A percentile compares a stretch with the other conserved stretches of the same genome.
phyloP scores from a whole-genome alignment of 2,797 vertebrate genomes.

The Pygocentrus nattereri region DNA sequence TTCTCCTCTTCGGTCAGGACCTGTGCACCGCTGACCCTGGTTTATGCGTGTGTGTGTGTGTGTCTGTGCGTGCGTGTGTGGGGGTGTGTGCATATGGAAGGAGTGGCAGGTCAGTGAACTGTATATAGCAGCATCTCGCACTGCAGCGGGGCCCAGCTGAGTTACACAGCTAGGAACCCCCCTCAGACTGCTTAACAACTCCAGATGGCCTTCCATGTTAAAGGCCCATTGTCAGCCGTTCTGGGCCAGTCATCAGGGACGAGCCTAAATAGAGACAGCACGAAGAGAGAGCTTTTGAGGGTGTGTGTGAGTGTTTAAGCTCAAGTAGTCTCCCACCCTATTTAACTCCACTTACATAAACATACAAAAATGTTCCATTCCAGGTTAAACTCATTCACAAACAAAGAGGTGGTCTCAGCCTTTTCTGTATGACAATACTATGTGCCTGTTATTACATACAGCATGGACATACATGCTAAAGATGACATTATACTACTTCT shows the following conservation, averaged over 20 bases:
- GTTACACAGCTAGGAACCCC: constrained; percentile 61
- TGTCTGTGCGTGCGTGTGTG: constrained; percentile 26
- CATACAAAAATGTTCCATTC: constrained; percentile 37
- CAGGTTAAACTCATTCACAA: constrained; percentile 46
- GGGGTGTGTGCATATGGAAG: constrained; percentile 55
- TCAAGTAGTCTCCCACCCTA: constrained; percentile 17
- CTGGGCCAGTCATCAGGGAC: constrained; percentile 33
- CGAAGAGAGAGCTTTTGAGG: constrained; percentile 23
- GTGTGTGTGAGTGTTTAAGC: constrained; percentile 26
- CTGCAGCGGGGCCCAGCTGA: constrained; percentile 72
- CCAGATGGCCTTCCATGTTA: constrained; percentile 73
- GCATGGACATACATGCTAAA: background rate
- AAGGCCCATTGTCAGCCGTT: constrained; percentile 57
- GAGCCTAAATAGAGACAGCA: constrained; percentile 43
- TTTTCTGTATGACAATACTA: background rate
- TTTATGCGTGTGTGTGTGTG: constrained; percentile 1
- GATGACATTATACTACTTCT: background rate
- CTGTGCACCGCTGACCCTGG: constrained; percentile 30
- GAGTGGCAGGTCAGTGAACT: constrained; percentile 71
- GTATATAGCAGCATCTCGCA: constrained; percentile 70
- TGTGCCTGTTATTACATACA: background rate
- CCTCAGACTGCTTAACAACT: constrained; percentile 75
- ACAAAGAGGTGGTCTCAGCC: constrained; percentile 26
- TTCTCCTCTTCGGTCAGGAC: constrained; percentile 11
- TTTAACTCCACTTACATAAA: constrained; percentile 32